Percentiles rank a stretch among this genome's conserved stretches.
phyloP scores from a whole-genome alignment of 2,113 vertebrate species.

The Neofelis nebulosa region DNA sequence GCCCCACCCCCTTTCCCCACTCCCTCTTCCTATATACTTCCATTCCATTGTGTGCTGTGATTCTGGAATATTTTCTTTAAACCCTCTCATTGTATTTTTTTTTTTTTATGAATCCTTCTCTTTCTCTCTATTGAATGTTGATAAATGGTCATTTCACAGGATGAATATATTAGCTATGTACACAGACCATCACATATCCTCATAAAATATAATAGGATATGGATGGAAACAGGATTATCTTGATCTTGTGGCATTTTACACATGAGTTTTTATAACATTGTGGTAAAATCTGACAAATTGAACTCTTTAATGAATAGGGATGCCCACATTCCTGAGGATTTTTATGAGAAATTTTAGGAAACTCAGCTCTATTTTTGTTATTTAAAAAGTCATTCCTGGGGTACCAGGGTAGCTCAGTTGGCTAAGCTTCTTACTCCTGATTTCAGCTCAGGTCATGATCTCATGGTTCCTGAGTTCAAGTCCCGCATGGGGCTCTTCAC shows the following conservation, averaged over 20 bases:
- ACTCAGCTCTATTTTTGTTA: not conserved
- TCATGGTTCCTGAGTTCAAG: too few species aligned
- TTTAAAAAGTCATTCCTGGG: not conserved
- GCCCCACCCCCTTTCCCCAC: accelerated
- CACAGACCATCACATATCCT: not conserved
- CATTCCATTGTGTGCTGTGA: not conserved
- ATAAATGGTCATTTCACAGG: not conserved
- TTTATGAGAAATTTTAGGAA: slow-evolving; percentile 33
- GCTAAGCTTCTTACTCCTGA: too few species aligned
- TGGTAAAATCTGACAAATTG: not conserved
- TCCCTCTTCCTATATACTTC: not conserved
- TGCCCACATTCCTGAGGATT: not conserved
- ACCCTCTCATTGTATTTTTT: not conserved
- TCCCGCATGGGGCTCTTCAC: too few species aligned
- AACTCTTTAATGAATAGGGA: not conserved
- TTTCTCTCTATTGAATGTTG: not conserved
- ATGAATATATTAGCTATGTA: not conserved
- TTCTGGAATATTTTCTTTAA: slow-evolving; percentile 22
- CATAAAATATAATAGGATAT: not conserved
- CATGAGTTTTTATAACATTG: not conserved
- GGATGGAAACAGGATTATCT: not conserved
- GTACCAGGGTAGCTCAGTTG: too few species aligned
- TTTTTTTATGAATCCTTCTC: not conserved
- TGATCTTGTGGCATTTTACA: not conserved
- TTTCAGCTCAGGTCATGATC: too few species aligned